Base-by-base conservation (phyloP, 2,888 invertebrate genomes). In the Drosophila siamana region DNA sequence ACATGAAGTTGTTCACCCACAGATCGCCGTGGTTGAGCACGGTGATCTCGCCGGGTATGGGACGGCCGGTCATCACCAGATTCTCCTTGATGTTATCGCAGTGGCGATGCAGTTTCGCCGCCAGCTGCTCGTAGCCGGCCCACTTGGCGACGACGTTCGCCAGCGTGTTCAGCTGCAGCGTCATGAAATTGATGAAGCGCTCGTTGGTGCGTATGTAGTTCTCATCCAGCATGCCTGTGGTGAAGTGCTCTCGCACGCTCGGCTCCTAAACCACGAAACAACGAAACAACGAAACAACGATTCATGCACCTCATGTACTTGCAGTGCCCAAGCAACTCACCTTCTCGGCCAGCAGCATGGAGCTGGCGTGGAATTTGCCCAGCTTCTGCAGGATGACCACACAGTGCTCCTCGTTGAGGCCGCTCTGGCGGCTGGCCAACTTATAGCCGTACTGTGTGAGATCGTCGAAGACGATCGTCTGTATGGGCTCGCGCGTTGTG, bases 1-100 rank as follows among this genome's bases (percentile, higher is more conserved):
- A 93, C 92, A 93, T 92, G 78, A 93, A 93, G 77, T 93, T 93
- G 65, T 93, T 93, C n/a, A 93, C 91, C 93, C 93, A 93, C 1
- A 93, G 89, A 75, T 93, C 93, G 9, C 93, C 93, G 77, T 93
- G 93, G 78, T 93, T 93, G 38, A 93, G 85, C n/a, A 93, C 93
- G 24, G 93, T 92, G 51, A 93, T 91, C 62, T 91, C 91, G 2
- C 86, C 88, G 0, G 83, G 69, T 11, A 65, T 68, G 0, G 84
- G 69, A 2, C 89, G 78, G 0, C 92, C 92, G 4, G 91, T 91
- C 33, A 54, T 43, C 0, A 91, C 89, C 38, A 91, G 88, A 56
- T 91, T 89, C 78, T 89, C 90, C 70, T 83, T 90, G 59, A 91
- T 87, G 61, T 90, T 83, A 50, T 86, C 83, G 61, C 88, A 93